Evolutionary conservation across 2,888 invertebrate species (phyloP).

Genomic region (Eupsilia transversa): DNA sequence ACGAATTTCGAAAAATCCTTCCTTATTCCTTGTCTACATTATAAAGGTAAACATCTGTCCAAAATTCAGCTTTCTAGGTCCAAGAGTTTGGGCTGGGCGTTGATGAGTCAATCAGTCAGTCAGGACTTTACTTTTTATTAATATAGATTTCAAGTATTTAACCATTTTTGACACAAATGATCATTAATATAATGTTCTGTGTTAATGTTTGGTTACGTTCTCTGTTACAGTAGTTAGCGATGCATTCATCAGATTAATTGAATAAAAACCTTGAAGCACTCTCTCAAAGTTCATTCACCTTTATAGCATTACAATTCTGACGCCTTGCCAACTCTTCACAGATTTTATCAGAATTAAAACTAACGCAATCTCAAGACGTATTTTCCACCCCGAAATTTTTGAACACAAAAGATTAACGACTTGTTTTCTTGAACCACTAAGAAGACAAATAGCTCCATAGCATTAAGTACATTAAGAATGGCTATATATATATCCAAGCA

Average conservation of each 20-base stretch:
- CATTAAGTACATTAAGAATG: slow-evolving; percentile 52
- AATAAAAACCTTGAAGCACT: neutral
- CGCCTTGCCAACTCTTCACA: slow-evolving; percentile 58
- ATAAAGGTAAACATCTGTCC: too few species aligned
- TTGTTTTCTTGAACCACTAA: slow-evolving; percentile 63
- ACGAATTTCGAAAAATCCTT: too few species aligned
- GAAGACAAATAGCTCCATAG: slow-evolving; percentile 57
- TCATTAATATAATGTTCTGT: neutral
- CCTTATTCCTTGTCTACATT: too few species aligned
- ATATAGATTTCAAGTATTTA: neutral
- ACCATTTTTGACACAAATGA: neutral
- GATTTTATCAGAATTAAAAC: slow-evolving; percentile 60
- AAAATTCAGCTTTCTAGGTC: too few species aligned
- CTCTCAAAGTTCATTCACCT: slow-evolving; percentile 32
- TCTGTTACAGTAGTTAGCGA: neutral
- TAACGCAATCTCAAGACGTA: slow-evolving; percentile 55
- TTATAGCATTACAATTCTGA: slow-evolving; percentile 51
- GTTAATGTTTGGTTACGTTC: neutral
- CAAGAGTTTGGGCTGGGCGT: too few species aligned
- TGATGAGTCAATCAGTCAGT: too few species aligned
- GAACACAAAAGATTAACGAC: slow-evolving; percentile 62
- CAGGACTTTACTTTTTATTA: too few species aligned
- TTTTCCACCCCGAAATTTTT: slow-evolving; percentile 59
- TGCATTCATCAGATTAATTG: neutral
- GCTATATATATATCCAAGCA: slow-evolving; percentile 39